A percentile compares a stretch with the other conserved stretches of the same genome.
These are phyloP conservation scores for Linepithema humile DNA, from an alignment of 1,140 invertebrate genomes.

Conservation along the genomic window DNA sequence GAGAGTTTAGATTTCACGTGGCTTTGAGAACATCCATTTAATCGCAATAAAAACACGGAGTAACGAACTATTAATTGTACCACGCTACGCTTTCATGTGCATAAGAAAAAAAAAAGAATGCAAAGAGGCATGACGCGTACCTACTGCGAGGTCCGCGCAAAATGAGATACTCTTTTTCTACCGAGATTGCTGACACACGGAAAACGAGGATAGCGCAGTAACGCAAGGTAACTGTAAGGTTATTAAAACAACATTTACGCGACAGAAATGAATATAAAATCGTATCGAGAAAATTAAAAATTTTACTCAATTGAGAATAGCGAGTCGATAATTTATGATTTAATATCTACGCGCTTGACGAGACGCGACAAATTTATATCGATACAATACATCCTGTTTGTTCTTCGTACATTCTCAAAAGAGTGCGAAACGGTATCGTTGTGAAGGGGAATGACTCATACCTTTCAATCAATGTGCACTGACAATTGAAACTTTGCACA, in stretches of 20 bases:
- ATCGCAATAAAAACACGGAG: conserved; percentile 5
- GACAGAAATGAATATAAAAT: neutral
- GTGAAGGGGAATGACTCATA: neutral
- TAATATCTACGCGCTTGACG: neutral
- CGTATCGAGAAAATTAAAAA: neutral
- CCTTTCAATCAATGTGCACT: neutral
- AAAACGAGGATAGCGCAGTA: neutral
- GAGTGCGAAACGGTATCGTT: neutral
- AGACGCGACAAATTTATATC: neutral
- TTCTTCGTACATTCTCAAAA: neutral
- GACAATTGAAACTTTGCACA: conserved; percentile 1
- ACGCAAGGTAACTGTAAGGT: neutral
- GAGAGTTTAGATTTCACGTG: conserved; percentile 26
- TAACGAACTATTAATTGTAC: conserved; percentile 22
- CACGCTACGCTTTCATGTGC: neutral
- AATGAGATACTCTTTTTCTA: neutral
- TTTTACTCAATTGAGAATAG: conserved; percentile 8
- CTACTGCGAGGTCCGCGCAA: neutral
- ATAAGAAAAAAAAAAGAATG: neutral
- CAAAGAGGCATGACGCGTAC: neutral
- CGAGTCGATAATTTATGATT: neutral
- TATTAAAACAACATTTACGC: conserved; percentile 24
- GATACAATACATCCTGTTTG: neutral
- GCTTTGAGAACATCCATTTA: conserved; percentile 42
- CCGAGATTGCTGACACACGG: neutral